Evolutionary conservation across 2,113 vertebrate species (phyloP).

Genomic region (Dipodomys stephensi): DNA sequence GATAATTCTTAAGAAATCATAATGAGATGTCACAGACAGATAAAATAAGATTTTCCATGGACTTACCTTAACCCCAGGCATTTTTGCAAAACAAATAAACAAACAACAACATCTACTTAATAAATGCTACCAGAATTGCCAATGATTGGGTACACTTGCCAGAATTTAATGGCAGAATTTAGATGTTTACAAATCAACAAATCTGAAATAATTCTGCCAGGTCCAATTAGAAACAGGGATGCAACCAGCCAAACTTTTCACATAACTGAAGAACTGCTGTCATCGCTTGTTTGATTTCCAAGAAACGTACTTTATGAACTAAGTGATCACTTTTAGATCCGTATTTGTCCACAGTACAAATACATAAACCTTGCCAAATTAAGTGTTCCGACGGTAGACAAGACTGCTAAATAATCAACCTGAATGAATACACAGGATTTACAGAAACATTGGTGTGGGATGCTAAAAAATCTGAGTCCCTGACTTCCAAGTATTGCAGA

Average conservation of each 20-base stretch:
- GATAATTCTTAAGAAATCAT: not conserved
- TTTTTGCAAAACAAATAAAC: constrained; percentile 45
- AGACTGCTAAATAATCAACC: constrained; percentile 20
- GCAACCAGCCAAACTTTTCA: not conserved
- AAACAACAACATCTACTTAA: constrained; percentile 13
- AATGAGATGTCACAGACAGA: not conserved
- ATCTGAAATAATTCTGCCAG: constrained; percentile 1
- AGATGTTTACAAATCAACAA: constrained; percentile 84
- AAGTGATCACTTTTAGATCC: not conserved
- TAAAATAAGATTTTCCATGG: constrained; percentile 24
- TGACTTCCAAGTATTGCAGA: not conserved
- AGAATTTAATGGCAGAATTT: constrained; percentile 89
- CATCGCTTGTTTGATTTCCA: not conserved
- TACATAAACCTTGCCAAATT: constrained; percentile 16
- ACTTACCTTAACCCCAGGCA: not conserved
- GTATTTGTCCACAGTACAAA: not conserved
- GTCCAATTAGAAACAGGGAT: not conserved
- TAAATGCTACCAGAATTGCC: constrained; percentile 83
- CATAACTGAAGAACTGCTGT: not conserved
- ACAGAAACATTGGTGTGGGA: not conserved
- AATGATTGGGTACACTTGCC: constrained; percentile 86
- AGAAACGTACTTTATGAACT: not conserved
- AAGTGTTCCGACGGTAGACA: not conserved
- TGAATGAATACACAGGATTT: not conserved
- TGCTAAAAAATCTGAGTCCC: not conserved